Conservation (phyloP, 2,113 vertebrate genomes). For the Epinephelus moara region DNA sequence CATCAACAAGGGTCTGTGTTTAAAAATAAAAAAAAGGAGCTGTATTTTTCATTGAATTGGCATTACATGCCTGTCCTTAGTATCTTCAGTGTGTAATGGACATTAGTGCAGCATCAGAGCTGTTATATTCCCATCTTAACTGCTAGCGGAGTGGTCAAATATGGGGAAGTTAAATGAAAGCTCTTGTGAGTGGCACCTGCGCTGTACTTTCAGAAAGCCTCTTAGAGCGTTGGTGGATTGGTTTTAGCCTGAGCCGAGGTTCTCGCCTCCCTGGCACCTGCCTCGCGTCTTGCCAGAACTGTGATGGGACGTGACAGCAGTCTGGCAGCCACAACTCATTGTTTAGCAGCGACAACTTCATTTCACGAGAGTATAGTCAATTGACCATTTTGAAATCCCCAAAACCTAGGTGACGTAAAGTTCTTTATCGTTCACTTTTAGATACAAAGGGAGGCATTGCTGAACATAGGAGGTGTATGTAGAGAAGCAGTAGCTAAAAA, state of each 20-base stretch:
- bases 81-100: constrained; percentile 54
- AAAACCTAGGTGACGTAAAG: constrained; percentile 35
- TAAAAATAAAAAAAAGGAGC: background rate
- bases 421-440: constrained; percentile 21
- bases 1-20: constrained; percentile 12
- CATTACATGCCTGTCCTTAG: constrained; percentile 27
- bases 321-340: constrained; percentile 75
- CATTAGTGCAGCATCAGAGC: constrained; percentile 46
- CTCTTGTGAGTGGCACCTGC: constrained; percentile 76
- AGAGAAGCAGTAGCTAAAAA: constrained; percentile 15
- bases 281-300: constrained; percentile 74
- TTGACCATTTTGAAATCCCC: constrained; percentile 60
- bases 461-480: background rate
- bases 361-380: constrained; percentile 56
- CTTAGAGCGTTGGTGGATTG: constrained; percentile 81
- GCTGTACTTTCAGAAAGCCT: constrained; percentile 79
- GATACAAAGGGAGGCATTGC: constrained; percentile 12
- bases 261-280: constrained; percentile 77
- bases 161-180: constrained; percentile 64
- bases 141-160: constrained; percentile 68
- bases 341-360: constrained; percentile 76
- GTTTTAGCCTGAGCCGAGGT: constrained; percentile 79
- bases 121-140: constrained; percentile 49
- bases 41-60: constrained; percentile 26
- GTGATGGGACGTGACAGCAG: constrained; percentile 79